Percentiles rank a stretch among this genome's conserved stretches.
These are phyloP conservation scores for Sceliomorpha sp. DNA, from an alignment of 2,888 invertebrate species.

Conservation along the genomic window DNA sequence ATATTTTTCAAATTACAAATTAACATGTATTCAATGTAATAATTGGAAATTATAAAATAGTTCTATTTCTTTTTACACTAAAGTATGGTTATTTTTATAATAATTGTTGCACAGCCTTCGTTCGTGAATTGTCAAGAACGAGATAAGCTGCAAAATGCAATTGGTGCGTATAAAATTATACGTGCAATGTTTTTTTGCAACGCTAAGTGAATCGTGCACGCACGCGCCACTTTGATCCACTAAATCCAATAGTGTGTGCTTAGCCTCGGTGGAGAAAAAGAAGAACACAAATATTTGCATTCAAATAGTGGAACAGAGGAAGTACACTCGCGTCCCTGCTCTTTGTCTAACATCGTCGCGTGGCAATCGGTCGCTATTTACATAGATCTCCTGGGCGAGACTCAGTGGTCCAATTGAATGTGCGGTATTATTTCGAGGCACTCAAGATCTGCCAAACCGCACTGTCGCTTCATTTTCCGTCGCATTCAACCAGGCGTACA, in stretches of 20 bases:
- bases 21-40: too few relatives aligned
- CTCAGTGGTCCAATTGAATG: conserved; percentile 58
- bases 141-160: conserved; percentile 31
- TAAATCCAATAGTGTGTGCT: conserved; percentile 42
- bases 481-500: conserved; percentile 28
- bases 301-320: conserved; percentile 61
- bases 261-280: conserved; percentile 56
- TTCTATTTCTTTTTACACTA: too few relatives aligned
- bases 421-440: conserved; percentile 60
- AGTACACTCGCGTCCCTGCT: conserved; percentile 58
- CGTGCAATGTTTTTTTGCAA: conserved; percentile 34
- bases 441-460: conserved; percentile 56
- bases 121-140: too few relatives aligned
- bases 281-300: conserved; percentile 74
- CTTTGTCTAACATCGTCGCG: conserved; percentile 59
- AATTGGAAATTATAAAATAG: too few relatives aligned
- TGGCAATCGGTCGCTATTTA: conserved; percentile 63
- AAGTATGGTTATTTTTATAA: too few relatives aligned
- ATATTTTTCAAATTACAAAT: too few relatives aligned
- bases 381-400: conserved; percentile 63
- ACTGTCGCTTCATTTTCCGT: conserved; percentile 47
- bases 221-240: conserved; percentile 39
- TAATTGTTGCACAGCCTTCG: too few relatives aligned
- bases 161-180: conserved; percentile 26
- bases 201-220: conserved; percentile 39